These are phyloP conservation scores for Cephus runcator DNA, from an alignment of 2,888 invertebrate species.

Conservation along the genomic window DNA sequence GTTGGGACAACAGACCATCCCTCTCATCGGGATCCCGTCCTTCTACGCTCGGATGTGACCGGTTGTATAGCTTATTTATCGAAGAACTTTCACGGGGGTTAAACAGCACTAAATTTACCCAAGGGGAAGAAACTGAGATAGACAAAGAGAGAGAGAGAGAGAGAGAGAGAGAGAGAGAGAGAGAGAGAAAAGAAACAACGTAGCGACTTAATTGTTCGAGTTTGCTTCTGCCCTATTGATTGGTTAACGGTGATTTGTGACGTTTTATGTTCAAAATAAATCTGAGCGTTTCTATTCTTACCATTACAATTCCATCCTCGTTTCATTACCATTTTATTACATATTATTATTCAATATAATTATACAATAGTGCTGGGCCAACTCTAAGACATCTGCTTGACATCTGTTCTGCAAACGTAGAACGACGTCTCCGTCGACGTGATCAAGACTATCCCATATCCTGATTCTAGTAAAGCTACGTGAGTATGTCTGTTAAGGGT, in stretches of 20 bases:
- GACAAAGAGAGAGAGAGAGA: not conserved
- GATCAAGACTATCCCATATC: conserved; percentile 24
- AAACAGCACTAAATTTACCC: conserved; percentile 59
- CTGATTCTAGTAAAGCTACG: conserved; percentile 21
- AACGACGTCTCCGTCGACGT: conserved; percentile 18
- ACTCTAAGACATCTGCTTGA: not conserved
- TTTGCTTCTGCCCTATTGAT: conserved; percentile 42
- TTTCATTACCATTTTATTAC: not conserved
- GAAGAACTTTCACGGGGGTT: conserved; percentile 59
- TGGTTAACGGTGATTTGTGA: conserved; percentile 55
- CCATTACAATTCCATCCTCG: not conserved
- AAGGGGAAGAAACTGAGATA: conserved; percentile 21
- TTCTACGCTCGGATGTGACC: conserved; percentile 24
- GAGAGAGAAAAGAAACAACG: conserved; percentile 28
- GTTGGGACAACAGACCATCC: conserved; percentile 58
- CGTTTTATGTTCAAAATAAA: not conserved
- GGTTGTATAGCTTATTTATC: conserved; percentile 60
- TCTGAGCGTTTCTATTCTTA: not conserved
- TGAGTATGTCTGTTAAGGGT: conserved; percentile 18
- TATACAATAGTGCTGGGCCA: not conserved
- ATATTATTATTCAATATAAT: not conserved
- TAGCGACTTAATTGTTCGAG: conserved; percentile 54
- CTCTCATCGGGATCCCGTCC: conserved; percentile 7
- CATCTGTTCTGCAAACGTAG: not conserved
- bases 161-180: no score